A percentile compares a stretch with the other conserved stretches of the same genome.
Conservation (phyloP, 2,113 vertebrate genomes). For the Aplodontia rufa region DNA sequence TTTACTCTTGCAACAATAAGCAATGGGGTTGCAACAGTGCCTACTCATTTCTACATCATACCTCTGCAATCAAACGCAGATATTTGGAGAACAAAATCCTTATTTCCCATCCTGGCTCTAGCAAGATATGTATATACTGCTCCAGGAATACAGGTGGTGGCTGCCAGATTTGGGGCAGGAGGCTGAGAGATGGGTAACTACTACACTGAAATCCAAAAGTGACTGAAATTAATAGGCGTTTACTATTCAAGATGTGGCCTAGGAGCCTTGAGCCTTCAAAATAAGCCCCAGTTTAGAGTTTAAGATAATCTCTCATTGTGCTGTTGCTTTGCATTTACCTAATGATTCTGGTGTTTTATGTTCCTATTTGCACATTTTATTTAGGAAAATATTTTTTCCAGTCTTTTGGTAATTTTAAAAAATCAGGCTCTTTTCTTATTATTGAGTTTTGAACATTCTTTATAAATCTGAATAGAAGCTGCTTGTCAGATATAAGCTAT, state of each 20-base stretch:
- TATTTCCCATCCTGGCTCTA: not conserved
- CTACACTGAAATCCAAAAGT: not conserved
- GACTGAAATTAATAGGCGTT: not conserved
- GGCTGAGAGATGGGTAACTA: not conserved
- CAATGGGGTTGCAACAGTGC: too few relatives aligned
- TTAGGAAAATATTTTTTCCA: not conserved
- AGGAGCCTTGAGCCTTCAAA: not conserved
- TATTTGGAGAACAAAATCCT: not conserved
- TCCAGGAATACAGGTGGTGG: not conserved
- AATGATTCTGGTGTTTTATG: not conserved
- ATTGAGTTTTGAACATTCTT: not conserved
- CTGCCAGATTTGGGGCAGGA: not conserved
- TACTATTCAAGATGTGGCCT: not conserved
- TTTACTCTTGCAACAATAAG: not conserved
- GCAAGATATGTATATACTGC: not conserved
- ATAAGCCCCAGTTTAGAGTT: not conserved
- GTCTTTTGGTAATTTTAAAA: not conserved
- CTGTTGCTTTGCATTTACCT: not conserved
- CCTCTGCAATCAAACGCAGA: not conserved
- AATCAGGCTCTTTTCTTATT: not conserved
- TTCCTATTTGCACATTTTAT: not conserved
- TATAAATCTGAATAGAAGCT: not conserved
- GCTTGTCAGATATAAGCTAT: not conserved
- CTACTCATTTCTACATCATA: not conserved
- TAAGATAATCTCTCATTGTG: not conserved